Evolutionary conservation across 1,140 invertebrate genomes (phyloP).

Genomic region (Pogonomyrmex barbatus): DNA sequence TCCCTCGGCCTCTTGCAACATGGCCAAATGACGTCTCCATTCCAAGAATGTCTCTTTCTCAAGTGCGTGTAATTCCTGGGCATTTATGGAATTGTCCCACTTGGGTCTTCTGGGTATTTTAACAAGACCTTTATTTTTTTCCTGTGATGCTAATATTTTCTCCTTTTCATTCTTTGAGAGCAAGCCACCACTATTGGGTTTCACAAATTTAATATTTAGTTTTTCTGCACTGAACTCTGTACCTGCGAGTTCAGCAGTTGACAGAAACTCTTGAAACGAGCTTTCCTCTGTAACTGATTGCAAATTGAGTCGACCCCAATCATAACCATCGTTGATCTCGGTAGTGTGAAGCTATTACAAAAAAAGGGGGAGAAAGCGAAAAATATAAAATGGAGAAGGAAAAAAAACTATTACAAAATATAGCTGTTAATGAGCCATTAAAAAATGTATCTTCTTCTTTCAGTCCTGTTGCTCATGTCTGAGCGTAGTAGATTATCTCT

Average conservation of each 20-base stretch:
- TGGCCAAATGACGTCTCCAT: conserved; percentile 94
- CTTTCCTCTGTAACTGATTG: conserved; percentile 98
- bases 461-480: too few relatives aligned
- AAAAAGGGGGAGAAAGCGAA: conserved; percentile 23
- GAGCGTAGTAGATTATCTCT: too few relatives aligned
- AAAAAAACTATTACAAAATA: conserved; percentile 1
- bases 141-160: conserved; percentile 88
- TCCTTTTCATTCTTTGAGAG: conserved; percentile 89
- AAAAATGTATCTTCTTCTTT: background rate
- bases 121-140: conserved; percentile 89
- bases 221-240: conserved; percentile 97
- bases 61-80: conserved; percentile 91
- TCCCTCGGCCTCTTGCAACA: conserved; percentile 92
- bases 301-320: conserved; percentile 95
- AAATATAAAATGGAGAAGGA: conserved; percentile 25
- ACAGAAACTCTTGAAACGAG: conserved; percentile 97
- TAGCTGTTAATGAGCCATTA: background rate
- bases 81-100: conserved; percentile 92
- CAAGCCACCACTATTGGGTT: conserved; percentile 88
- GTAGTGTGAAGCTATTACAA: conserved; percentile 92
- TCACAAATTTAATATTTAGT: conserved; percentile 93
- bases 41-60: conserved; percentile 95
- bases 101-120: conserved; percentile 94
- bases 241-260: conserved; percentile 96
- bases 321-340: conserved; percentile 95